Evolutionary conservation across 2,888 invertebrate species (phyloP), one percentile per base, ranked within the genome.

Genomic region (Formica aserva): DNA sequence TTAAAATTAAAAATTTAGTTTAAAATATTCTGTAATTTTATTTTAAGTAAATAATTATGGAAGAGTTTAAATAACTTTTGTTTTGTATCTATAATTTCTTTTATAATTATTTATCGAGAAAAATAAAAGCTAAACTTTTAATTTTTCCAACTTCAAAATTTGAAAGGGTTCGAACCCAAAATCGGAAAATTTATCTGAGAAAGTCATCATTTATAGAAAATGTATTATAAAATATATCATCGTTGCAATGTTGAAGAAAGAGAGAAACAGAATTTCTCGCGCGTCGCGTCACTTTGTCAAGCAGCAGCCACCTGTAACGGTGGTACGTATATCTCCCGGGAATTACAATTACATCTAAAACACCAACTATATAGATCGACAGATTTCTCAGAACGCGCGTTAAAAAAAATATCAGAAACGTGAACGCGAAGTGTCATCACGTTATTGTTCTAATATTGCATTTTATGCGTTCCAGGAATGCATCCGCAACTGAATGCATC

Each of bases 331-430:
- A 4, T 45, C 67, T 29, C 13, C n/a, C 1, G 32, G 13, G 26
- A 32, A 78, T 78, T 57, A 78, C 32, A 45, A 60, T 48, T 48
- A n/a, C 18, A 78, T 78, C 45, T 69, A 71, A 48, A 45, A 78
- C 45, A 18, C 9, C n/a, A 9, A n/a, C 8, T 26, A n/a, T 26
- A 26, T 15, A 38, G 29, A 55, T 67, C 55, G 11, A n/a, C 1
- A 41, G 55, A 77, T 77, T 29, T 67, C 41, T 13, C 77, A 26
- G 52, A 55, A 29, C 26, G 41, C 26, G 38, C 29, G 38, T 67
- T 55, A 67, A 38, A 29, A 67, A 65, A 65, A 45, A 63, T 22
- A 65, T 26, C 15, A 67, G 55, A 67, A 55, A 57, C n/a, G 22
- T 22, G 41, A 29, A 45, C 45, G 48, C 18, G 48, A 48, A 66